These are phyloP conservation scores for Cartodere bifasciata DNA, from an alignment of 2,888 invertebrate genomes.

Conservation along the genomic window DNA sequence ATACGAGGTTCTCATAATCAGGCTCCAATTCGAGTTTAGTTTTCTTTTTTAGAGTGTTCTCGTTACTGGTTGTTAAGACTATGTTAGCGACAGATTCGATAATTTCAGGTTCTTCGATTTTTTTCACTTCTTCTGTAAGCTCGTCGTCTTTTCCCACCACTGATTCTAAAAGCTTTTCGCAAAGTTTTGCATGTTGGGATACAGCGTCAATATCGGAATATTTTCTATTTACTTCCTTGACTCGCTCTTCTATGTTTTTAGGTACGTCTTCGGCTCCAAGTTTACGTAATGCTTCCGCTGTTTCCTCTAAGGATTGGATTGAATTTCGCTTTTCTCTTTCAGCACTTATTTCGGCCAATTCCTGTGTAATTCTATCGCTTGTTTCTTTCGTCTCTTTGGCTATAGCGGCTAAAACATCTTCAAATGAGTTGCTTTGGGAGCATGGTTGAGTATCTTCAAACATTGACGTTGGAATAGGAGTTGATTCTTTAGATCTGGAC, in stretches of 20 bases:
- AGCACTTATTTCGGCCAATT: slow-evolving; percentile 34
- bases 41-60: slow-evolving; percentile 11
- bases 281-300: slow-evolving; percentile 4
- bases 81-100: slow-evolving; percentile 28
- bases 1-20: slow-evolving; percentile 30
- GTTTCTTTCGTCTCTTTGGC: slow-evolving; percentile 66
- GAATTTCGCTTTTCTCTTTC: slow-evolving; percentile 15
- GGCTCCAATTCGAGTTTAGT: slow-evolving; percentile 22
- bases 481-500: slow-evolving; percentile 22
- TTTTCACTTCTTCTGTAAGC: slow-evolving; percentile 25
- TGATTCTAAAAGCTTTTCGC: slow-evolving; percentile 37
- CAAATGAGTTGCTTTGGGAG: slow-evolving; percentile 38
- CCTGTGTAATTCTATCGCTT: slow-evolving; percentile 51
- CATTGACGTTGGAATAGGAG: slow-evolving; percentile 22
- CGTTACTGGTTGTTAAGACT: slow-evolving; percentile 18
- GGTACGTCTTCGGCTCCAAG: background rate
- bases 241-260: slow-evolving; percentile 1
- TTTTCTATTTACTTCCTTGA: slow-evolving; percentile 13
- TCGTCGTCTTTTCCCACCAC: slow-evolving; percentile 28
- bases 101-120: slow-evolving; percentile 20
- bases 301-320: slow-evolving; percentile 1
- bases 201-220: slow-evolving; percentile 34
- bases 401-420: slow-evolving; percentile 59
- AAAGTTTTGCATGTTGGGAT: slow-evolving; percentile 37
- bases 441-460: slow-evolving; percentile 17